These are phyloP conservation scores for Scalopus aquaticus DNA, from an alignment of 2,113 vertebrate species.

Conservation along the genomic window DNA sequence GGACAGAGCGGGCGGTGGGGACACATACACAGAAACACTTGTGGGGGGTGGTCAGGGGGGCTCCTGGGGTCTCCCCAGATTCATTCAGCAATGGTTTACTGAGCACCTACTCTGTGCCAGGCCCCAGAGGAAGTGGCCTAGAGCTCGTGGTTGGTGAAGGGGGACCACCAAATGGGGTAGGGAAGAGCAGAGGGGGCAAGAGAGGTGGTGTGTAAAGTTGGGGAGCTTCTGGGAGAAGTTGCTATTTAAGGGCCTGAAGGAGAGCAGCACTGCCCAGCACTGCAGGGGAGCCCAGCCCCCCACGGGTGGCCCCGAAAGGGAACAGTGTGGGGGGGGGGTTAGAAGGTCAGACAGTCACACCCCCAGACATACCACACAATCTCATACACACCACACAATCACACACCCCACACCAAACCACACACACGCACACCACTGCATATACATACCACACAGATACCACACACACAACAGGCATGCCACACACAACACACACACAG, in stretches of 20 bases:
- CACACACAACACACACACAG: too few relatives aligned
- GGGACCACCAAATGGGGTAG: not conserved
- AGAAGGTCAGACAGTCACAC: fast-evolving
- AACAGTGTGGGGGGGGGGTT: fast-evolving
- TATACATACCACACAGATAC: too few relatives aligned
- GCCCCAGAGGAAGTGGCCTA: not conserved
- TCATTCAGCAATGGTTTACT: not conserved
- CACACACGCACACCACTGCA: too few relatives aligned
- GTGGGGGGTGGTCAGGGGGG: not conserved
- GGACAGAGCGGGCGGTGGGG: not conserved
- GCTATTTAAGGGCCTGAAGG: not conserved
- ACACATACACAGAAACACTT: not conserved
- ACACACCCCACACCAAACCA: too few relatives aligned
- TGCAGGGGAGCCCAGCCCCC: not conserved
- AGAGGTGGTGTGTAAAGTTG: not conserved
- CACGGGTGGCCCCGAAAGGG: too few relatives aligned
- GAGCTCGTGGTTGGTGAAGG: not conserved
- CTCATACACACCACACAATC: too few relatives aligned
- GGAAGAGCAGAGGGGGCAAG: not conserved
- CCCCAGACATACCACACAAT: too few relatives aligned
- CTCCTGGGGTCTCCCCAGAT: not conserved
- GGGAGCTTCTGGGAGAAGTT: fast-evolving
- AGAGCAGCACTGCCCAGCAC: not conserved
- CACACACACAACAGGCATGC: too few relatives aligned
- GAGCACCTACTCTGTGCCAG: not conserved